Percentiles rank a stretch among this genome's conserved stretches.
Evolutionary conservation across 37 sponge, comb jelly and placozoan genomes (phyloP).

Genomic region (Diacarnus erythraeanus): DNA sequence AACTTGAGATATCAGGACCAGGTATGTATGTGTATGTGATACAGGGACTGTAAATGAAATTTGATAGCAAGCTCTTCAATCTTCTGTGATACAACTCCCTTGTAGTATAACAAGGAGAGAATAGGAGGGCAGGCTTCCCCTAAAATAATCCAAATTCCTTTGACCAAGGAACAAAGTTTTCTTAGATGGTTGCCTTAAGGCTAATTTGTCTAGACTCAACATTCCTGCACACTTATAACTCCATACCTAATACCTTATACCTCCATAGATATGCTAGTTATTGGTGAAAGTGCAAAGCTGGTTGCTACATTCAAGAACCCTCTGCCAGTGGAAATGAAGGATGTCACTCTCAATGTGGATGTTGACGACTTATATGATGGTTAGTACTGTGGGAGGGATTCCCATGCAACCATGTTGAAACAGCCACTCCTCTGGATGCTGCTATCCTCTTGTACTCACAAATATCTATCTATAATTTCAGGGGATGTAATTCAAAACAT

Average conservation of each 20-base stretch:
- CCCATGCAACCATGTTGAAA: too few species aligned
- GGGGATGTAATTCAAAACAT: slow-evolving; percentile 39
- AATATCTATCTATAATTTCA: slow-evolving; percentile 5
- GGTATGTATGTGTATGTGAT: neutral
- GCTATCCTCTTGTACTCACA: neutral
- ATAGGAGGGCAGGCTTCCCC: too few species aligned
- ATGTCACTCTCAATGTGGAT: slow-evolving; percentile 37
- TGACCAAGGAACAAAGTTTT: too few species aligned
- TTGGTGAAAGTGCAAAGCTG: slow-evolving; percentile 19
- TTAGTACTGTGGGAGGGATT: slow-evolving; percentile 8
- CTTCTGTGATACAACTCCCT: too few species aligned
- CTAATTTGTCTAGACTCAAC: neutral
- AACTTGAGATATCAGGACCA: slow-evolving; percentile 10
- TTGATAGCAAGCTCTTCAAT: too few species aligned
- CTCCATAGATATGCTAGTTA: slow-evolving; percentile 2
- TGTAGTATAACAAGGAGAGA: too few species aligned
- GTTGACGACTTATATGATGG: slow-evolving; percentile 22
- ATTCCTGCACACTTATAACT: neutral
- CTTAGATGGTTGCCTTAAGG: neutral
- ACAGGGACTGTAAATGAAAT: too few species aligned
- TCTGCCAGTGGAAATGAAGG: slow-evolving; percentile 41
- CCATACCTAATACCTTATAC: neutral
- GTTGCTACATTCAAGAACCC: slow-evolving; percentile 32
- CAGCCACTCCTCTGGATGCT: too few species aligned
- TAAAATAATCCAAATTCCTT: too few species aligned